phyloP scores from a whole-genome alignment of 53 echinoderm and acorn worm species.

The Actinopyga echinites region DNA sequence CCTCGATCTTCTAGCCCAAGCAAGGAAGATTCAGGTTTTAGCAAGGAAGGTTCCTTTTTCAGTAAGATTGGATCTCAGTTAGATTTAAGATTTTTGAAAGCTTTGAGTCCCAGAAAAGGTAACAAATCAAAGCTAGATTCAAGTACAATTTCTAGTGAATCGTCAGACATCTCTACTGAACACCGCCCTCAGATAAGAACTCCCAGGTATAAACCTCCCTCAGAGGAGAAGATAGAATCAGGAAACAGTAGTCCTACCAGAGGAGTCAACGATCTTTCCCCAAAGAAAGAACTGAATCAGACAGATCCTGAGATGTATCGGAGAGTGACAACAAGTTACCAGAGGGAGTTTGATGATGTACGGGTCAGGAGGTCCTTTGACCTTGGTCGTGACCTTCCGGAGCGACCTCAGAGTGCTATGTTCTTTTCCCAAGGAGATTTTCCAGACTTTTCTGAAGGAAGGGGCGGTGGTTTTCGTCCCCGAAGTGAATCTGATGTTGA shows the following conservation, averaged over 20 bases:
- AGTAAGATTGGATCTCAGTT: conserved; percentile 34
- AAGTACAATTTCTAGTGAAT: background rate
- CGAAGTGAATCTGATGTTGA: conserved; percentile 43
- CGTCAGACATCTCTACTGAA: background rate
- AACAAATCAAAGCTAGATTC: background rate
- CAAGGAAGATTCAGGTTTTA: background rate
- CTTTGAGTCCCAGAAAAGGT: conserved; percentile 35
- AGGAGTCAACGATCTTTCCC: background rate
- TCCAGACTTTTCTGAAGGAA: conserved; percentile 3
- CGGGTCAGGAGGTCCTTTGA: conserved; percentile 22
- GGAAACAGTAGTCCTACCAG: background rate
- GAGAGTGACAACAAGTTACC: conserved; percentile 37
- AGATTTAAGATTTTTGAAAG: conserved; percentile 30
- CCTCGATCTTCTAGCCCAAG: background rate
- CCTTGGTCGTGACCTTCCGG: conserved; percentile 32
- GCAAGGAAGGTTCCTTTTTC: conserved; percentile 8
- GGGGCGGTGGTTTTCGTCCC: background rate
- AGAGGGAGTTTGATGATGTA: conserved; percentile 31
- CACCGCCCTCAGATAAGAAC: conserved; percentile 33
- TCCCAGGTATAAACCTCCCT: conserved; percentile 7
- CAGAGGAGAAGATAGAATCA: no score
- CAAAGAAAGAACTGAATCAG: background rate
- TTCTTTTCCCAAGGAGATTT: conserved; percentile 24
- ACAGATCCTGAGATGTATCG: conserved; percentile 46
- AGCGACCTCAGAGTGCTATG: conserved; percentile 32